Base-by-base conservation (phyloP, 2,888 invertebrate species). In the Meteorus colon region DNA sequence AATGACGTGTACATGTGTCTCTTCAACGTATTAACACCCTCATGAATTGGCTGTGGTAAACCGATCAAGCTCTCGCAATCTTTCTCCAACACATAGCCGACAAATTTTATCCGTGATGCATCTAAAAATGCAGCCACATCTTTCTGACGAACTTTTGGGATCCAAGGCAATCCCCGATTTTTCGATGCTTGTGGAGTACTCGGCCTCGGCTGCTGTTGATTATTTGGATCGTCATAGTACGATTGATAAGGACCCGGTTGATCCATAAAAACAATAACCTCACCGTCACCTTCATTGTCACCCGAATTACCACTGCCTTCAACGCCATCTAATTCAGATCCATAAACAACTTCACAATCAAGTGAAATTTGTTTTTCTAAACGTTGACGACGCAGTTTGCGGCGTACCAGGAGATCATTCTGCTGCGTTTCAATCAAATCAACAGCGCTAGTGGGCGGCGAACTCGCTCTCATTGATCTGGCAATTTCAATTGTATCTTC, bases 401-500 rank as follows among this genome's bases (percentile, higher is more conserved):
- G 73, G 5, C 51, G 48, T 12, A 31, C 73, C 91, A 83, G 93
- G 62, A 77, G 45, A 12, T 62, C 55, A 37, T 67, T n/a, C 88
- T 96, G 96, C 89, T 96, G 96, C 79, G 95, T 94, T 88, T 97
- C 97, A 73, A 97, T 89, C 84, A 97, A 93, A 88, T 98, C 98
- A 31, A 95, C 95, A 51, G 97, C 97, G 89, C 96, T 97, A 1
- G 96, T 96, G 1, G 98, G 98, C 6, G 98, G 98, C 2, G 98
- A 97, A 73, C 97, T 97, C 0, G 98, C 96, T 82, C 98, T 92
- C 98, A 99, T 98, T 67, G 94, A 94, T 86, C 94, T 94, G 1
- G 97, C 96, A n/a, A 98, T 95, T 90, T 97, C 97, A 82, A 98
- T 92, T 0, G 98, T 97, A 89, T 99, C 98, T 91, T 99, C 98